A percentile compares a stretch with the other conserved stretches of the same genome.
These are phyloP conservation scores for Acrocephalus kingi DNA, from an alignment of 2,113 vertebrate genomes.

Conservation along the genomic window DNA sequence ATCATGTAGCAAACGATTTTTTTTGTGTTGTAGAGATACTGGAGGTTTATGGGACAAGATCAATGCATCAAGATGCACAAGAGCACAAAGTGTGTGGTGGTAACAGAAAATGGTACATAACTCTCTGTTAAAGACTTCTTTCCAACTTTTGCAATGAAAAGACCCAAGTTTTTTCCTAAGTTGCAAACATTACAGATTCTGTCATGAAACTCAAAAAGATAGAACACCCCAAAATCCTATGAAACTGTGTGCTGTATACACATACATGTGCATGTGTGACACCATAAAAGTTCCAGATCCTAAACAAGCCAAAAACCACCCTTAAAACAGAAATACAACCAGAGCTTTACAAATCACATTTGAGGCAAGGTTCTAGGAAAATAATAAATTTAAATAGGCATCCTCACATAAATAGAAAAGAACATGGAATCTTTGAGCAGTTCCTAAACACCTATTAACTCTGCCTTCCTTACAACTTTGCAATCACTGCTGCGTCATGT, in stretches of 20 bases:
- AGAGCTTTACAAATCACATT: not conserved
- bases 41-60: not conserved
- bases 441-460: not conserved
- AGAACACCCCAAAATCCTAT: not conserved
- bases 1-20: not conserved
- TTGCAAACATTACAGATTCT: not conserved
- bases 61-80: not conserved
- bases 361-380: not conserved
- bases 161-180: not conserved
- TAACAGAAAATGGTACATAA: not conserved
- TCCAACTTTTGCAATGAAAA: not conserved
- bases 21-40: not conserved
- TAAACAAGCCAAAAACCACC: not conserved
- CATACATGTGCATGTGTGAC: too few relatives aligned
- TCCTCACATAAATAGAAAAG: not conserved
- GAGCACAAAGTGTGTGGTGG: not conserved
- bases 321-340: not conserved
- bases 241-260: not conserved
- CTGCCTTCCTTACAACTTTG: not conserved
- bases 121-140: not conserved
- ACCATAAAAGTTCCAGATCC: not conserved
- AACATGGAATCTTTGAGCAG: not conserved
- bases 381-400: not conserved
- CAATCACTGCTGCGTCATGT: too few relatives aligned
- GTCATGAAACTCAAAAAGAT: not conserved